Conservation (phyloP, 2,888 invertebrate genomes). For the Erannis defoliaria region DNA sequence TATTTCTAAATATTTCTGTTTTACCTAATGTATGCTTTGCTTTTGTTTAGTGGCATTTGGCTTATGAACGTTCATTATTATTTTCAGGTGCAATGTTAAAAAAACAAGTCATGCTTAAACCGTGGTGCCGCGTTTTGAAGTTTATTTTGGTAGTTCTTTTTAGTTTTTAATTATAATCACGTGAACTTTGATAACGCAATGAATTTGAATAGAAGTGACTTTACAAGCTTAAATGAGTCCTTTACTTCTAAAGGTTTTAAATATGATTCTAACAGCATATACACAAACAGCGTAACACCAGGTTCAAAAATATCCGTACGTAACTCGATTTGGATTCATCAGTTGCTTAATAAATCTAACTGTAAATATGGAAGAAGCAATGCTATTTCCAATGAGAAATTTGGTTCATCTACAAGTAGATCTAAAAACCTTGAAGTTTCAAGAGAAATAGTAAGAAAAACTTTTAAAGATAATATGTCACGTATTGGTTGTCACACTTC, state of each 20-base stretch:
- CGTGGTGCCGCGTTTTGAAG: not conserved
- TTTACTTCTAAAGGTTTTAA: not conserved
- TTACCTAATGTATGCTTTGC: too few relatives aligned
- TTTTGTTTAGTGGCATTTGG: not conserved
- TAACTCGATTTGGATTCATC: not conserved
- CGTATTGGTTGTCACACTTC: not conserved
- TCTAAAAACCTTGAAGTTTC: not conserved
- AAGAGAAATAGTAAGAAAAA: not conserved
- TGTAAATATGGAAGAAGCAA: not conserved
- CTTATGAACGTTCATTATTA: not conserved
- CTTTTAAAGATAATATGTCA: not conserved
- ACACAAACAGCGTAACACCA: not conserved
- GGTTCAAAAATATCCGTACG: not conserved
- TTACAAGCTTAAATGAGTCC: not conserved
- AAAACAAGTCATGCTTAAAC: not conserved
- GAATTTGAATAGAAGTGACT: not conserved
- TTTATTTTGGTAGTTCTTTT: not conserved
- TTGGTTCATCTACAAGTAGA: not conserved
- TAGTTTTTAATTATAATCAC: not conserved
- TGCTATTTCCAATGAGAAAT: not conserved
- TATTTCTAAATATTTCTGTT: too few relatives aligned
- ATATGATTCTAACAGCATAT: not conserved
- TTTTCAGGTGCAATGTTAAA: conserved; percentile 2
- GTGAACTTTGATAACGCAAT: not conserved
- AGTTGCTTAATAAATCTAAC: not conserved